Evolutionary conservation across 2,113 vertebrate genomes (phyloP).

Genomic region (Crotalus horridus): DNA sequence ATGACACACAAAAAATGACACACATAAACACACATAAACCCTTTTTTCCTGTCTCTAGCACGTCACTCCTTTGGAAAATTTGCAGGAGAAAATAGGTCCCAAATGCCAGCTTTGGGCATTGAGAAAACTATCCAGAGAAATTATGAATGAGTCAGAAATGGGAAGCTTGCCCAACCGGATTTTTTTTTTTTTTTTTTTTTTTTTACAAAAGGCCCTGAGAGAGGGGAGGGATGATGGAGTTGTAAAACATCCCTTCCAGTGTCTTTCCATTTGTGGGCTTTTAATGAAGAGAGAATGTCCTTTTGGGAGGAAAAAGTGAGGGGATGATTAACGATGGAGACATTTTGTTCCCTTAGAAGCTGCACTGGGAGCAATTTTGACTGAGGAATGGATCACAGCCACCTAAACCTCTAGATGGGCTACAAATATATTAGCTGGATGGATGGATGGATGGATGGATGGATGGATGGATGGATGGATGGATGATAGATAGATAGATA

Average conservation of each 20-base stretch:
- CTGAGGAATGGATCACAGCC: not conserved
- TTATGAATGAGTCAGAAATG: slow-evolving; percentile 50
- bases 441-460: not conserved
- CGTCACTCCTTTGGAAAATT: slow-evolving; percentile 46
- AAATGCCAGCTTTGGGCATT: slow-evolving; percentile 38
- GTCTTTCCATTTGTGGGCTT: not conserved
- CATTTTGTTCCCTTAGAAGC: not conserved
- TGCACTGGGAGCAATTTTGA: not conserved
- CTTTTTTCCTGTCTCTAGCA: slow-evolving; percentile 30
- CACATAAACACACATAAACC: not conserved
- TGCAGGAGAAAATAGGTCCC: slow-evolving; percentile 57
- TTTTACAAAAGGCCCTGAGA: not conserved
- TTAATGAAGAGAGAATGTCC: not conserved
- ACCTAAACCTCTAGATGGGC: not conserved
- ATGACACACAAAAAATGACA: slow-evolving; percentile 38
- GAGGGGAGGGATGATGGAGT: not conserved
- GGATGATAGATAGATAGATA: too few relatives aligned
- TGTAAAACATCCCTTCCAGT: not conserved
- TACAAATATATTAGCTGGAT: not conserved
- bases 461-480: too few relatives aligned
- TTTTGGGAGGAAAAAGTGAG: not conserved
- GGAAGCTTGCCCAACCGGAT: slow-evolving; percentile 39
- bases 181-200: too few relatives aligned
- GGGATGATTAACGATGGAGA: not conserved
- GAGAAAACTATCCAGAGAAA: slow-evolving; percentile 51